Evolutionary conservation across 2,797 vertebrate genomes (phyloP).

Genomic region (Harpagifer antarcticus): DNA sequence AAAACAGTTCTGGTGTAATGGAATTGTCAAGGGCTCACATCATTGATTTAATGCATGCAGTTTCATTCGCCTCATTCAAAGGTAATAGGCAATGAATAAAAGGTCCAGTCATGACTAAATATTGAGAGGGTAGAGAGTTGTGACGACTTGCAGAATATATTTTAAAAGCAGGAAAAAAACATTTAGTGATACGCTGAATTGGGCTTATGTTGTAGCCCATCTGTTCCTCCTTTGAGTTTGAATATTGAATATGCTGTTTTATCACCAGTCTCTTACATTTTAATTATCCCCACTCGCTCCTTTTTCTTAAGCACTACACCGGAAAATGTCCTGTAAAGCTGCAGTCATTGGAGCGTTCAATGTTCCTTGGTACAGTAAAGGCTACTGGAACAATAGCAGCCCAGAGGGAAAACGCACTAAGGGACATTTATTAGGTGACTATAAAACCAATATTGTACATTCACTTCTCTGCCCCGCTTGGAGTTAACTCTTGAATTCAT

Average conservation of each 20-base stretch:
- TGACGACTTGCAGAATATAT: slow-evolving; percentile 20
- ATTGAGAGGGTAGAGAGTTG: slow-evolving; percentile 28
- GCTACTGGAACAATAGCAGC: slow-evolving; percentile 39
- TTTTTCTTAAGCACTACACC: slow-evolving; percentile 13
- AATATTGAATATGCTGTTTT: slow-evolving; percentile 55
- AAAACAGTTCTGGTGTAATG: slow-evolving; percentile 48
- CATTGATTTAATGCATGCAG: slow-evolving; percentile 50
- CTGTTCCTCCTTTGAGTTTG: slow-evolving; percentile 53
- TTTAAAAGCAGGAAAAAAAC: slow-evolving; percentile 12
- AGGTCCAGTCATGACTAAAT: slow-evolving; percentile 37
- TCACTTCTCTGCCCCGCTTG: neutral
- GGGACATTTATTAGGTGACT: slow-evolving; percentile 42
- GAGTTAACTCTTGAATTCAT: slow-evolving; percentile 9
- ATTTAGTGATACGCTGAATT: slow-evolving; percentile 4
- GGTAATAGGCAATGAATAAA: slow-evolving; percentile 55
- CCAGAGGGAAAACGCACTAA: slow-evolving; percentile 21
- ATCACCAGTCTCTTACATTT: slow-evolving; percentile 47
- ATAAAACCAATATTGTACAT: slow-evolving; percentile 41
- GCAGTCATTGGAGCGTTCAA: slow-evolving; percentile 29
- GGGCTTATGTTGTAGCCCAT: slow-evolving; percentile 54
- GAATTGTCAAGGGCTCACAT: slow-evolving; percentile 44
- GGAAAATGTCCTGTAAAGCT: slow-evolving; percentile 33
- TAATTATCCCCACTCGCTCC: slow-evolving; percentile 44
- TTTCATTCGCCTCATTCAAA: slow-evolving; percentile 45
- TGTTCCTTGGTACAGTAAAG: slow-evolving; percentile 20